A percentile compares a stretch with the other conserved stretches of the same genome.
These are phyloP conservation scores for Diglossa cyanea DNA, from an alignment of 2,797 vertebrate genomes.

Conservation along the genomic window DNA sequence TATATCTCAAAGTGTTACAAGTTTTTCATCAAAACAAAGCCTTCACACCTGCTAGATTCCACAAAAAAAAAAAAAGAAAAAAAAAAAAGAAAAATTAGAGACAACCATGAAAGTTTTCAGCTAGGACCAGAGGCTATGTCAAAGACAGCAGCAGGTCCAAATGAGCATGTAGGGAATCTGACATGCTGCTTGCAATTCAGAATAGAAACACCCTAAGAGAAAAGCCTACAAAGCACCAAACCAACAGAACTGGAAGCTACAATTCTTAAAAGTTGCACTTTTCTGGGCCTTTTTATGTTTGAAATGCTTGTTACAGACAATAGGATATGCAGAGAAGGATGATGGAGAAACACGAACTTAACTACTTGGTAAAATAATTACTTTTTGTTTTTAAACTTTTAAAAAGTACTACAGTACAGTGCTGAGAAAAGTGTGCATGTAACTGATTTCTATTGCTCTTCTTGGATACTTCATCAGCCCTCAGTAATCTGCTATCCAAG, in stretches of 20 bases:
- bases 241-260: neutral
- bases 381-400: neutral
- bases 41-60: neutral
- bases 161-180: neutral
- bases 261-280: neutral
- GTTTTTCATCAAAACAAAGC: neutral
- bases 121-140: neutral
- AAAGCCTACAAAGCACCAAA: neutral
- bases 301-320: neutral
- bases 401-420: neutral
- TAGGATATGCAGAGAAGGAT: neutral
- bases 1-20: neutral
- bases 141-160: neutral
- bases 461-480: neutral
- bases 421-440: neutral
- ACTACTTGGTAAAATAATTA: neutral
- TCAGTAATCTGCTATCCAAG: neutral
- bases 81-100: neutral
- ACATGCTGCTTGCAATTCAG: neutral
- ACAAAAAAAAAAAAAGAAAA: neutral
- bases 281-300: neutral
- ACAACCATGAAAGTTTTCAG: neutral
- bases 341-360: neutral
- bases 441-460: neutral
- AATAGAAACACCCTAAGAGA: neutral